phyloP scores from a whole-genome alignment of 1,140 invertebrate genomes.

The Macrobrachium rosenbergii region DNA sequence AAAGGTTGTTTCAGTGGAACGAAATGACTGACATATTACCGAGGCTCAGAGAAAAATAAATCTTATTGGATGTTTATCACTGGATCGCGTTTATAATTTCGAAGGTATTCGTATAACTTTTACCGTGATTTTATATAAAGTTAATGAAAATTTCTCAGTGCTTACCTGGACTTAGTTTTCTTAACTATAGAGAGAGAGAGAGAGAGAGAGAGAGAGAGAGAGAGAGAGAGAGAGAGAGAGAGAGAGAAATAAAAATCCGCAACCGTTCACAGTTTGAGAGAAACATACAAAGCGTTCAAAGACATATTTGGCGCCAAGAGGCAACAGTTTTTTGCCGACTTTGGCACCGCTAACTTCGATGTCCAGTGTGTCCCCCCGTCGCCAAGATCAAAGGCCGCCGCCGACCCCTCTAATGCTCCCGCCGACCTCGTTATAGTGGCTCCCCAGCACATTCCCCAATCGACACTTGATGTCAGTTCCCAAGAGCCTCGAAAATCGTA shows the following conservation, averaged over 20 bases:
- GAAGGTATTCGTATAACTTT: no score
- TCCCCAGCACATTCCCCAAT: neutral
- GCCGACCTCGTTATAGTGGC: neutral
- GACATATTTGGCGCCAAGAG: conserved; percentile 8
- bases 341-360: neutral
- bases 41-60: no score
- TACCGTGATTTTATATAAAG: no score
- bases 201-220: neutral
- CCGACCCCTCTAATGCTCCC: neutral
- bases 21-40: no score
- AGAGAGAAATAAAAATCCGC: neutral
- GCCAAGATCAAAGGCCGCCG: no score
- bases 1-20: no score
- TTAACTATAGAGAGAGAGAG: neutral
- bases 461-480: neutral
- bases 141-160: no score
- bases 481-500: neutral
- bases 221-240: conserved; percentile 4
- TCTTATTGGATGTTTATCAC: no score
- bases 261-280: neutral
- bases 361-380: conserved; percentile 6
- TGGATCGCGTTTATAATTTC: no score
- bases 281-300: conserved; percentile 25
- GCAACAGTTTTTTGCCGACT: neutral
- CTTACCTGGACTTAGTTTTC: neutral